Percentiles rank a stretch among this genome's conserved stretches.
These are phyloP conservation scores for Trachelus troglodyta DNA, from an alignment of 2,888 invertebrate genomes.

Conservation along the genomic window DNA sequence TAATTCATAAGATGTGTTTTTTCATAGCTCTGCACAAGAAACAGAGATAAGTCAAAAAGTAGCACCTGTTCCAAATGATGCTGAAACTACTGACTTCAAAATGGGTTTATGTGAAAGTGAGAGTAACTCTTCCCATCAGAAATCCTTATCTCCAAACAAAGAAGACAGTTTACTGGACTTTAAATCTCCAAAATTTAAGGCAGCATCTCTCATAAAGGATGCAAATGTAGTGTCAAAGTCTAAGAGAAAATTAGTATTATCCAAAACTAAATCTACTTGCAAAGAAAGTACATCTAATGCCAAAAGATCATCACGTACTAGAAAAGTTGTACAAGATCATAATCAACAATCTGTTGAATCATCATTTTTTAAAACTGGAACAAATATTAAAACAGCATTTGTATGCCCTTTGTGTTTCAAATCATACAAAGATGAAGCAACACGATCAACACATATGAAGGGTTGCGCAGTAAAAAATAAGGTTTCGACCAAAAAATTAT, in stretches of 20 bases:
- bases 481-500: constrained; percentile 56
- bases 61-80: neutral
- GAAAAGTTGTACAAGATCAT: constrained; percentile 11
- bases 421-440: constrained; percentile 43
- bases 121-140: neutral
- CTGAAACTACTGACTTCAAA: neutral
- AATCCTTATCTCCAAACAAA: constrained; percentile 16
- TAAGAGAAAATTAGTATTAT: constrained; percentile 27
- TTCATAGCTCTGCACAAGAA: constrained; percentile 2
- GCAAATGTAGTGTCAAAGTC: constrained; percentile 24
- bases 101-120: neutral
- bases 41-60: neutral
- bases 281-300: constrained; percentile 11
- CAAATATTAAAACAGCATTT: constrained; percentile 37
- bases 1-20: constrained; percentile 1
- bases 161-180: constrained; percentile 57
- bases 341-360: constrained; percentile 52
- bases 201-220: neutral
- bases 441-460: constrained; percentile 58
- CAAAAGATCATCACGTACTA: neutral
- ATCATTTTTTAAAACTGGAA: constrained; percentile 48
- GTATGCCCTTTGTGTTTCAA: constrained; percentile 63
- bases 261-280: constrained; percentile 14
- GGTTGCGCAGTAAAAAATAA: constrained; percentile 62
- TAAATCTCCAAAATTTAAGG: constrained; percentile 46